Conservation (phyloP, 2,888 invertebrate genomes). For the Cartodere bifasciata region DNA sequence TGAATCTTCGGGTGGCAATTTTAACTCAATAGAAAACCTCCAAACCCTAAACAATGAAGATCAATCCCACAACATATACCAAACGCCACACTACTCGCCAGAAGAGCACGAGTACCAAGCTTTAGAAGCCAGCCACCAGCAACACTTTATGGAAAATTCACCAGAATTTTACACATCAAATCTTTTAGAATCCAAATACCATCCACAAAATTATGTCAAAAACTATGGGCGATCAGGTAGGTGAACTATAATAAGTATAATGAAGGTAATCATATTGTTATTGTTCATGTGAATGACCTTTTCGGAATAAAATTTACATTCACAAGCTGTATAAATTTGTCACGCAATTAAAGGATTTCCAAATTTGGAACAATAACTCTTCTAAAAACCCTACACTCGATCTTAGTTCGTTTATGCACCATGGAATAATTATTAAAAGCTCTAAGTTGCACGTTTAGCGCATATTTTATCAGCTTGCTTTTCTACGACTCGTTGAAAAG, state of each 20-base stretch:
- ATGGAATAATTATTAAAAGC: too few relatives aligned
- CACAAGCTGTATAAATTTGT: too few relatives aligned
- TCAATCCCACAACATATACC: conserved; percentile 21
- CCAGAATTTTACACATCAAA: conserved; percentile 61
- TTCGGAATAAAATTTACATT: too few relatives aligned
- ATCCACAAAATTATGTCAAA: conserved; percentile 53
- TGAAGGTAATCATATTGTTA: background rate
- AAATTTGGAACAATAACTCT: too few relatives aligned
- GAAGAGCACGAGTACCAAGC: conserved; percentile 48
- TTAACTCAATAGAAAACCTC: conserved; percentile 36
- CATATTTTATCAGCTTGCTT: too few relatives aligned
- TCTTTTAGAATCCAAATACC: conserved; percentile 50
- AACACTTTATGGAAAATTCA: conserved; percentile 53
- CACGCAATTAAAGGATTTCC: too few relatives aligned
- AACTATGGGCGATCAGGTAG: conserved; percentile 54
- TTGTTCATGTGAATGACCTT: background rate
- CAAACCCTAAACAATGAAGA: conserved; percentile 38
- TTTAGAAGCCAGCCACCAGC: conserved; percentile 40
- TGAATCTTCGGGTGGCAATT: conserved; percentile 43
- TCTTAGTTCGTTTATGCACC: too few relatives aligned
- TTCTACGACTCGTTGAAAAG: too few relatives aligned
- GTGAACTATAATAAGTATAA: conserved; percentile 13
- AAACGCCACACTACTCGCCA: conserved; percentile 37
- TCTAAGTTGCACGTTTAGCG: too few relatives aligned
- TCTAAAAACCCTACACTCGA: too few relatives aligned